Base-by-base conservation (phyloP, 2,888 invertebrate genomes). In the Marasmarcha lunaedactyla region DNA sequence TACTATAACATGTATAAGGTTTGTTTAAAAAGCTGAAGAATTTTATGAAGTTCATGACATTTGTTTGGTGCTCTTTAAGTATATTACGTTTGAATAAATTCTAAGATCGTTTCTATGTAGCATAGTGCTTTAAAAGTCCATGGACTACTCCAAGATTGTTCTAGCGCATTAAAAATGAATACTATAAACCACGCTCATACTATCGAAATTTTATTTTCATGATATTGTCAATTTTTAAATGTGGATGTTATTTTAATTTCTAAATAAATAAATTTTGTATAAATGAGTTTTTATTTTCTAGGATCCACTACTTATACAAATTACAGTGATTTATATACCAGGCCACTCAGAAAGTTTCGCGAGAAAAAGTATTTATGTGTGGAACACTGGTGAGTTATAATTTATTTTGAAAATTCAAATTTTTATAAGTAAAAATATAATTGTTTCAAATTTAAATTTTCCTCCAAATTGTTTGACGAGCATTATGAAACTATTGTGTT, bases 221-320 rank as follows among this genome's bases (percentile, higher is more conserved):
- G 63, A 71, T 62, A 58, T 65, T 64, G 72, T 79, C 78, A 78
- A 78, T 78, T 81, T 81, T 77, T 70, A 63, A 72, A 63, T 76
- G 79, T 81, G 79, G 69, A 78, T 79, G 79, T 78, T 79, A 76
- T 69, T 78, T 77, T 81, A 71, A 77, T 74, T 81, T 74, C 70
- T 55, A 58, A 73, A 76, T 79, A 81, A 77, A 73, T 73, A 81
- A 81, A 77, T 61, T 74, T 74, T 71, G 25, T 25, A 25, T 6
- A 25, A 25, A 25, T 6, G 5, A 9, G 9, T 25, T 25, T 25
- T 25, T 25, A 6, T 25, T 5, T 41, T 33, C 35, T 42, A n/a
- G n/a, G n/a, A n/a, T n/a, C n/a, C n/a, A n/a, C 39, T 9, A 25
- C 9, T 25, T 25, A 25, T 25, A 9, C 6, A 25, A 25, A 25